Evolutionary conservation across 2,113 vertebrate species (phyloP), one percentile per base, ranked within the genome.

Genomic region (Heliornis fulica): DNA sequence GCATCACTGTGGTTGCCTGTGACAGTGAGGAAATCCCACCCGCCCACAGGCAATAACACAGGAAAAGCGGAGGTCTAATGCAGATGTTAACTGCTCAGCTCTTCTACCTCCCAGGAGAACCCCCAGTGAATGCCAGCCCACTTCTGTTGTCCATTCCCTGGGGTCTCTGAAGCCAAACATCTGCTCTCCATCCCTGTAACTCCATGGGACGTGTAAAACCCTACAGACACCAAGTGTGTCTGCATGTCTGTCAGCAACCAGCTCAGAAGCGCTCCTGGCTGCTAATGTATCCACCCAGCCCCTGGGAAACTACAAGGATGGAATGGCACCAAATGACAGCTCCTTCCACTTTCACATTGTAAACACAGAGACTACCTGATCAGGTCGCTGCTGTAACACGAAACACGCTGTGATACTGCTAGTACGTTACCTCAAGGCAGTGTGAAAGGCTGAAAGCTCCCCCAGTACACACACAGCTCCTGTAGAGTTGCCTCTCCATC

Each of bases 301-400:
- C 51, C 71, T 87, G 34, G 51, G 69, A 75, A 95, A 91, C 93
- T n/a, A 15, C 5, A 78, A 41, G 38, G 19, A 34, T 59, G 84
- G 61, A 70, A 45, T 82, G 75, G 81, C 64, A 66, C 38, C 53
- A 66, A 68, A 43, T 43, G n/a, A 94, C n/a, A 69, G 15, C 23
- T 59, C 28, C 9, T 70, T 66, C 32, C 41, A 63, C 19, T 83
- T 83, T 6, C 1, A 63, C 26, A 31, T 71, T 90, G 66, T 38
- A 57, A 92, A 20, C 41, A 54, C 25, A 29, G 20, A 6, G 28
- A 5, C 5, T 68, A 75, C 25, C 56, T n/a, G 50, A 31, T 31
- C 10, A 5, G n/a, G 8, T 12, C 43, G 15, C 60, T 68, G 36
- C 43, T 46, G 17, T 40, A 11, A 26, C 31, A 51, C 65, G 43